phyloP scores from a whole-genome alignment of 1,140 invertebrate genomes.

The Alviniconcha marisindica region DNA sequence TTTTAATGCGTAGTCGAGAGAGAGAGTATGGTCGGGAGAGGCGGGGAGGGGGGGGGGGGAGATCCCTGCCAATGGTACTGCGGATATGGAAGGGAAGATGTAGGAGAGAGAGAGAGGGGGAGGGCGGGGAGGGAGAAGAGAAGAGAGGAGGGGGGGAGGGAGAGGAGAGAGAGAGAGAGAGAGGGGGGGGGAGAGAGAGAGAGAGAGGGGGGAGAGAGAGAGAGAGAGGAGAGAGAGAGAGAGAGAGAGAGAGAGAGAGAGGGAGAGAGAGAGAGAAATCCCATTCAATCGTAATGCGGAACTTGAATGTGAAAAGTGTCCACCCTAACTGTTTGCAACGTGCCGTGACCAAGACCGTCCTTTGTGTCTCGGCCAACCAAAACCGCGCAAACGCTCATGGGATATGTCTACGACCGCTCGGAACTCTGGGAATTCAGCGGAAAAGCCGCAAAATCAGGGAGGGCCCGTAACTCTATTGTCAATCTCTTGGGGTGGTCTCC shows the following conservation, averaged over 20 bases:
- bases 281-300: too few species aligned
- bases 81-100: too few species aligned
- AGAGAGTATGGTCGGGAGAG: background rate
- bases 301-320: background rate
- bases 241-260: background rate
- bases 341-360: background rate
- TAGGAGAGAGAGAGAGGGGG: background rate
- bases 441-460: background rate
- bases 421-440: slow-evolving; percentile 2
- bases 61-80: too few species aligned
- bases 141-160: slow-evolving; percentile 27
- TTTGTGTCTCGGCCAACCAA: background rate
- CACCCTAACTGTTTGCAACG: background rate
- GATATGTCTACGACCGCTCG: background rate
- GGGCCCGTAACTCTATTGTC: slow-evolving; percentile 17
- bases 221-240: background rate
- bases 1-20: too few species aligned
- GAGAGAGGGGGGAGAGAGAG: background rate
- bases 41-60: background rate
- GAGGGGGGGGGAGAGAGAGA: background rate
- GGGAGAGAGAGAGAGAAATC: background rate
- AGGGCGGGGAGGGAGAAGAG: slow-evolving; percentile 20
- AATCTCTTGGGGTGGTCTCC: slow-evolving; percentile 2
- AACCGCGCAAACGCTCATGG: background rate
- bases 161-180: background rate